phyloP scores from a whole-genome alignment of 2,797 vertebrate genomes.

The Halcyon chelicuti region DNA sequence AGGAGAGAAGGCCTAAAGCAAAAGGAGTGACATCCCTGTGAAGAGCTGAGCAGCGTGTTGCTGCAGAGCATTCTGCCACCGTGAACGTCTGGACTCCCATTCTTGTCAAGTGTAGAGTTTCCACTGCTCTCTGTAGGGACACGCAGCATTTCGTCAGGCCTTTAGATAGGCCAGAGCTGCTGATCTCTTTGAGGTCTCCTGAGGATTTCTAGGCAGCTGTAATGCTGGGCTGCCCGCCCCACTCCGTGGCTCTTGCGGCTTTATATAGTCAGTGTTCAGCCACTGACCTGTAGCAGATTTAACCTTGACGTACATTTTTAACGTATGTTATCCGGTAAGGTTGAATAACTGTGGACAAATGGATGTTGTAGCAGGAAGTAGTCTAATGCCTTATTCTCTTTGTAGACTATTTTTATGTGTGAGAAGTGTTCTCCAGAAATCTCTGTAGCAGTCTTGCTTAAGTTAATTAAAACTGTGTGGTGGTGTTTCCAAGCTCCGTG shows the following conservation, averaged over 20 bases:
- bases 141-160: not conserved
- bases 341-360: constrained; percentile 45
- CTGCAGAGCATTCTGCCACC: not conserved
- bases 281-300: constrained; percentile 40
- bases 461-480: not conserved
- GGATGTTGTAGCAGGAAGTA: constrained; percentile 43
- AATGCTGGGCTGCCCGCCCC: not conserved
- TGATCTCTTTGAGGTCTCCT: constrained; percentile 40
- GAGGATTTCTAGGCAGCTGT: constrained; percentile 64
- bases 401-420: constrained; percentile 49
- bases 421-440: not conserved
- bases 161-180: not conserved
- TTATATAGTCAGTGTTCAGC: constrained; percentile 63
- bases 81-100: not conserved
- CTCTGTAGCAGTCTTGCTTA: not conserved
- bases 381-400: constrained; percentile 44
- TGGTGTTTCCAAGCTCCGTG: not conserved
- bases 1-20: not conserved
- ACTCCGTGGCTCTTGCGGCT: constrained; percentile 29
- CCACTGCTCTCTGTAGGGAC: not conserved
- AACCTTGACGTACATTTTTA: constrained; percentile 37
- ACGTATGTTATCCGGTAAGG: constrained; percentile 47
- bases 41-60: not conserved
- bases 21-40: not conserved
- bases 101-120: not conserved